Percentiles rank a stretch among this genome's conserved stretches.
These are phyloP conservation scores for Cynoglossus semilaevis DNA, from an alignment of 2,113 vertebrate species.

Conservation along the genomic window DNA sequence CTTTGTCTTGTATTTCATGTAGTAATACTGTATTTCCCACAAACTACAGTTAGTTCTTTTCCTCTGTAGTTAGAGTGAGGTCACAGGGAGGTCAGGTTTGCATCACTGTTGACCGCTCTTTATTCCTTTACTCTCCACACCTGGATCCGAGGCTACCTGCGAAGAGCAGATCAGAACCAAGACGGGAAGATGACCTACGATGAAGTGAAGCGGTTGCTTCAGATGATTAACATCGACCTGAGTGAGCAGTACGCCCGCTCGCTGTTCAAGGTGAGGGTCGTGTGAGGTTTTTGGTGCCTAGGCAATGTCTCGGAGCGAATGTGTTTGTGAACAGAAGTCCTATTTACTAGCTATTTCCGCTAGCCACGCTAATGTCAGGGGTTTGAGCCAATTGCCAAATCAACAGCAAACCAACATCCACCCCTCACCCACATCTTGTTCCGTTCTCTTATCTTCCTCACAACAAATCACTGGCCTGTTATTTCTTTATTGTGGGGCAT, in stretches of 20 bases:
- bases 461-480: slow-evolving; percentile 42
- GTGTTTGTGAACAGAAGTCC: neutral
- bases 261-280: slow-evolving; percentile 86
- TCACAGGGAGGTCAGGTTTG: no score
- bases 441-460: slow-evolving; percentile 14
- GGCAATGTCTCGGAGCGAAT: no score
- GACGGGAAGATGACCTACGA: slow-evolving; percentile 95
- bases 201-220: slow-evolving; percentile 87
- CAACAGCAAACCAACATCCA: slow-evolving; percentile 14
- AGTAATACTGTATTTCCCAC: neutral
- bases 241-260: slow-evolving; percentile 84
- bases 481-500: slow-evolving; percentile 36
- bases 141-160: slow-evolving; percentile 91
- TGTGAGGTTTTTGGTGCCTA: neutral
- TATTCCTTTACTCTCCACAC: slow-evolving; percentile 69
- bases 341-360: slow-evolving; percentile 4
- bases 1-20: no score
- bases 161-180: slow-evolving; percentile 86
- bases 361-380: slow-evolving; percentile 10
- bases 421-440: slow-evolving; percentile 3
- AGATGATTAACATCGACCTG: slow-evolving; percentile 95
- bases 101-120: no score
- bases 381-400: slow-evolving; percentile 38
- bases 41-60: no score
- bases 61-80: no score